Base-by-base conservation (phyloP, 2,797 vertebrate species). In the Rousettus madagascariensis region DNA sequence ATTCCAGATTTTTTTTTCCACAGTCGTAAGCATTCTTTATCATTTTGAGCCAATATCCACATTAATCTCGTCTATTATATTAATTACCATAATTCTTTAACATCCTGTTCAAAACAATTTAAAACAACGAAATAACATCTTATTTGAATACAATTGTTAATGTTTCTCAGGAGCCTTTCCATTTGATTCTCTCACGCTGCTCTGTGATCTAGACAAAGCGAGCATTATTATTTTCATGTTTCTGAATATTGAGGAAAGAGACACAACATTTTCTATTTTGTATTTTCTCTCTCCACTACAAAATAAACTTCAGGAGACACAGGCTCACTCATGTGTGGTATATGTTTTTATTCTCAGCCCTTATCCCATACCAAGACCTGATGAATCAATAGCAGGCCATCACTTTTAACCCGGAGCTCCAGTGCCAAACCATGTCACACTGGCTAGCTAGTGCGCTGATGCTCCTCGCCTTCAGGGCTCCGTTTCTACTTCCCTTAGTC, bases 61-160 rank as follows among this genome's bases (percentile, higher is more conserved):
- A 63, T 90, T 84, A 63, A 61, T 89, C 63, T 82, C 87, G 92
- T 59, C 43, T 79, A 80, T 80, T 91, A 86, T 41, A 72, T 86
- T 91, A 96, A 77, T 69, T 55, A 84, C 17, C 38, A 38, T 69
- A 59, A 65, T 83, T 79, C 28, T 77, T 91, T 83, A 82, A 83
- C 6, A 57, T 86, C 16, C 15, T 90, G 9, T 78, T 95, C 72
- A 89, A 91, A 77, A 66, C 46, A 51, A 65, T 79, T 95, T 86
- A 82, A 96, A 93, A 51, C 28, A 55, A 74, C 66, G 59, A 86
- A 82, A 36, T 68, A 72, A 33, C 8, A 68, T 93, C 33, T 61
- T 69, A 46, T 30, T 90, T 80, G 49, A 72, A 57, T n/a, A 36
- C 26, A 80, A 93, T 24, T 85, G 4, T 77, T 72, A 57, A 36